A percentile compares a stretch with the other conserved stretches of the same genome.
These are phyloP conservation scores for Echeneis naucrates DNA, from an alignment of 2,797 vertebrate genomes.

Conservation along the genomic window DNA sequence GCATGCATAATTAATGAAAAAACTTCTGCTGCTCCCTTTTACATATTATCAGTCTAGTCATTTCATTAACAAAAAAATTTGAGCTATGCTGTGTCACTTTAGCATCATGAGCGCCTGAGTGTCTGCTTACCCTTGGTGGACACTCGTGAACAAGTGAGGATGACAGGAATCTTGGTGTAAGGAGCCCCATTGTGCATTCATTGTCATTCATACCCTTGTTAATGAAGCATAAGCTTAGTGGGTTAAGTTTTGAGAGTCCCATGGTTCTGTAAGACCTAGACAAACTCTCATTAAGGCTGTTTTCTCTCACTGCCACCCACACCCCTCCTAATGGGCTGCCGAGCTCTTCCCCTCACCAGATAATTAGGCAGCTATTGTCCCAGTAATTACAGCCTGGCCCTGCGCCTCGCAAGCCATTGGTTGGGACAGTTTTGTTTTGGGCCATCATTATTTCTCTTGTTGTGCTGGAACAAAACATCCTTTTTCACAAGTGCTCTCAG, in stretches of 20 bases:
- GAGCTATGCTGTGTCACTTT: conserved; percentile 18
- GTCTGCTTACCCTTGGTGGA: conserved; percentile 18
- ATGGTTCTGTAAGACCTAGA: conserved; percentile 78
- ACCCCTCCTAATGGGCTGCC: conserved; percentile 70
- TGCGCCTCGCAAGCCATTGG: conserved; percentile 63
- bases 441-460: conserved; percentile 79
- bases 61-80: conserved; percentile 20
- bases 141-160: conserved; percentile 5
- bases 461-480: conserved; percentile 79
- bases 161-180: conserved; percentile 59
- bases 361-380: conserved; percentile 87
- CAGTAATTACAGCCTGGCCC: conserved; percentile 78
- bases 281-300: conserved; percentile 83
- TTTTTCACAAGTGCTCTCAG: conserved; percentile 64
- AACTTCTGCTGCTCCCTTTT: not conserved
- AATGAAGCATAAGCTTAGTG: conserved; percentile 64
- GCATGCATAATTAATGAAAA: not conserved
- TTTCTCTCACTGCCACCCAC: conserved; percentile 67
- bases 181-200: conserved; percentile 78
- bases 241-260: conserved; percentile 81
- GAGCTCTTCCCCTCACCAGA: conserved; percentile 72
- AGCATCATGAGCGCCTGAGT: not conserved
- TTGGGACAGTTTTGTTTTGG: conserved; percentile 75
- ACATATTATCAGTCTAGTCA: not conserved
- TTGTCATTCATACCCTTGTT: conserved; percentile 79